phyloP scores from a whole-genome alignment of 2,113 vertebrate species.

The zebrafish (Danio rerio) region DNA sequence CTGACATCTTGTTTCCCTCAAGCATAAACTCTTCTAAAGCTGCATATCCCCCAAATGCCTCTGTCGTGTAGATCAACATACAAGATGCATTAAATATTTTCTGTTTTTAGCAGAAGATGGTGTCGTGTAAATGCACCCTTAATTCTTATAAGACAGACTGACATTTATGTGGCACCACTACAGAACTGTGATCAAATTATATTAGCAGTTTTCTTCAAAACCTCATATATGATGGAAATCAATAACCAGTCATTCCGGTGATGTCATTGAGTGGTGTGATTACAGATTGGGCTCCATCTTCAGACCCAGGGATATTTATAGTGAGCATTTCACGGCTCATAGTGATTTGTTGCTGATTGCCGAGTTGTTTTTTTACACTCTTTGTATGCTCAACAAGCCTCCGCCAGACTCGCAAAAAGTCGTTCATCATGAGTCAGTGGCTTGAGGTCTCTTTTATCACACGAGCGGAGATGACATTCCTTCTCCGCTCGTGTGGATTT shows the following conservation, averaged over 20 bases:
- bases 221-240: not conserved
- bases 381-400: constrained; percentile 37
- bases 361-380: constrained; percentile 21
- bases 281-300: constrained; percentile 14
- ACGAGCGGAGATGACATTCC: constrained; percentile 33
- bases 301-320: constrained; percentile 25
- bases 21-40: no score
- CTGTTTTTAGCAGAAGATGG: no score
- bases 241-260: not conserved
- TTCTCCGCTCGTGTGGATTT: constrained; percentile 8
- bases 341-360: constrained; percentile 39
- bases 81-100: no score
- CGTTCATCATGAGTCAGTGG: constrained; percentile 35
- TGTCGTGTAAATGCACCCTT: no score
- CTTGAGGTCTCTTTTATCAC: constrained; percentile 23
- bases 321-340: constrained; percentile 18
- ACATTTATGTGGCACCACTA: not conserved
- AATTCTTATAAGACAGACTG: not conserved
- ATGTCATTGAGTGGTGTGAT: not conserved
- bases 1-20: no score
- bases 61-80: no score
- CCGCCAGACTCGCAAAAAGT: constrained; percentile 12
- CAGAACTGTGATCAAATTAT: not conserved
- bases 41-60: no score
- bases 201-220: not conserved